Base-by-base conservation (phyloP, 2,888 invertebrate genomes). In the Hemithea aestivaria region DNA sequence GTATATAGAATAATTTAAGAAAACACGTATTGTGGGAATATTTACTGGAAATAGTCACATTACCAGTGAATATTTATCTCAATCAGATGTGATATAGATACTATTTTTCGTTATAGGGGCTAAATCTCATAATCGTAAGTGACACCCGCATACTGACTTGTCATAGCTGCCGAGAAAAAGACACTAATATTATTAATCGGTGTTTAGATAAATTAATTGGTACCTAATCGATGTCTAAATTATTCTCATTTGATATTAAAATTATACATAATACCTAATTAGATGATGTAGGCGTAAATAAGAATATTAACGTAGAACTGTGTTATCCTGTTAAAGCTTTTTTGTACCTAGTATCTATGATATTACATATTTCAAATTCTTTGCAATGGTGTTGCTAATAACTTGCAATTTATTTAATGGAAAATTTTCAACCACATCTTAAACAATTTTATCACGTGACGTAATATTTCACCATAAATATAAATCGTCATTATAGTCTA, bases 31-130 rank as follows among this genome's bases (percentile, higher is more conserved):
- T 79, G 76, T 63, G 62, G 63, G 56, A 69, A 69, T 73, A 72
- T 81, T 79, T 72, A 72, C 73, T 74, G 74, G 43, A 46, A 62
- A 62, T 60, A 16, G 56, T 45, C 52, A 47, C 45, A 44, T 71
- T 66, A 53, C 54, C 71, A 71, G 76, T 78, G 68, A 77, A 80
- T 77, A 68, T 70, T 70, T 69, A 61, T 68, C 66, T 59, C 76
- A 69, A 78, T 73, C 62, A 59, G 68, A 82, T 81, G 85, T 85
- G 85, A 84, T 85, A 83, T 81, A 78, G 70, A 73, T 73, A 73
- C 72, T 74, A 36, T 41, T 56, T 70, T 71, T 71, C 73, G 71
- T 55, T 65, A 46, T 77, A 76, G 73, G 73, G 67, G 64, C 63
- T 63, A 68, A 82, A 83, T 81, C 79, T 83, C 81, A 69, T 72